Evolutionary conservation across 2,888 invertebrate species (phyloP), one percentile per base, ranked within the genome.

Genomic region (Nebria brevicollis): DNA sequence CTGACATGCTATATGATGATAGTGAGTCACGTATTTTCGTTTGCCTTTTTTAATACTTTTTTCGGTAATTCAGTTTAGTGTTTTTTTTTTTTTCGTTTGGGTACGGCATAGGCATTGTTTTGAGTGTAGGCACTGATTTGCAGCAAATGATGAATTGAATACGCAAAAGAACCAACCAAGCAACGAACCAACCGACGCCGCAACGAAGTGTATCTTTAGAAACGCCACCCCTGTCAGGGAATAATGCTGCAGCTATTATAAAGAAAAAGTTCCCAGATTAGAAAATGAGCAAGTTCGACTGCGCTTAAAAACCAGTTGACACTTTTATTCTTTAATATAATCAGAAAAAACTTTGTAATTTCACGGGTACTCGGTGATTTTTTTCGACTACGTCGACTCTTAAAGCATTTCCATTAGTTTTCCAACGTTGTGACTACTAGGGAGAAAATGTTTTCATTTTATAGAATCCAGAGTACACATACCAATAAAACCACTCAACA

Each of bases 321-420:
- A 85, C 84, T 85, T 86, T 86, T 85, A 85, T 86, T 84, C 85
- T 83, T 85, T 84, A 85, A 85, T 85, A 83, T 84, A 84, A 85
- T 84, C 85, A 83, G 83, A 83, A 84, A 54, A 84, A 86, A 86
- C 86, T 86, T 86, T 84, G 86, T 86, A 86, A 86, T 86, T 86
- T 86, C 85, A 86, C 86, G 86, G 85, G 82, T 85, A 84, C 84
- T 83, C 83, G 83, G 77, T 84, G 85, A 84, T 85, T 86, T 86
- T 85, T 86, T 85, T 84, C 82, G 76, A 82, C 77, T 83, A 84
- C 85, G 85, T 85, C 85, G 84, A 83, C 84, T 85, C 84, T 84
- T 83, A 85, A 86, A 85, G 85, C 83, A 84, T 84, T 83, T 83
- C 86, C 86, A 86, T 86, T 86, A 86, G 85, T 86, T 85, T 84